Percentiles rank a stretch among this genome's conserved stretches.
Conservation (phyloP, 2,113 vertebrate species). For the Callaeas wilsoni region DNA sequence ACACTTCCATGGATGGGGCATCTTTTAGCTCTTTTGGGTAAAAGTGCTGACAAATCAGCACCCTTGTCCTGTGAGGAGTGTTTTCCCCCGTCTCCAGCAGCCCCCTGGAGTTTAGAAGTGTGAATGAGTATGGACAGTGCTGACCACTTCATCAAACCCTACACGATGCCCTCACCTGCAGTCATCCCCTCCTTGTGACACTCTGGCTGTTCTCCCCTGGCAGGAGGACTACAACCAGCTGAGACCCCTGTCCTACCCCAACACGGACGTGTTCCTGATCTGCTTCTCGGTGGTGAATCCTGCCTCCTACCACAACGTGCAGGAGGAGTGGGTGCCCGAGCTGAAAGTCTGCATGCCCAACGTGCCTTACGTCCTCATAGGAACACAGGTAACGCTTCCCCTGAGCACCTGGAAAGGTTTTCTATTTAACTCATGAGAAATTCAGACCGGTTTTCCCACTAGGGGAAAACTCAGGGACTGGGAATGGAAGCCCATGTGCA, state of each 20-base stretch:
- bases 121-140: rapidly evolving
- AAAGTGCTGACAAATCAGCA: neutral
- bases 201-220: neutral
- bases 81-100: neutral
- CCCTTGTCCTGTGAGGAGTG: rapidly evolving
- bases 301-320: constrained; percentile 86
- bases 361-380: constrained; percentile 85
- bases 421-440: neutral
- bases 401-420: neutral
- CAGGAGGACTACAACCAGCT: constrained; percentile 91
- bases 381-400: constrained; percentile 76
- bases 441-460: neutral
- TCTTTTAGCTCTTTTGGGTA: neutral
- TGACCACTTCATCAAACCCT: neutral
- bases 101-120: rapidly evolving
- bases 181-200: neutral
- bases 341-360: constrained; percentile 86
- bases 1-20: neutral
- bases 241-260: constrained; percentile 86
- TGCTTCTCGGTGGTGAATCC: constrained; percentile 90
- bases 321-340: constrained; percentile 88
- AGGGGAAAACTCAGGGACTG: neutral
- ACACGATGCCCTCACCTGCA: rapidly evolving
- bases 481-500: neutral
- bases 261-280: constrained; percentile 87